A percentile compares a stretch with the other conserved stretches of the same genome.
Conservation (phyloP, 2,888 invertebrate genomes). For the Caenorhabditis panamensis region DNA sequence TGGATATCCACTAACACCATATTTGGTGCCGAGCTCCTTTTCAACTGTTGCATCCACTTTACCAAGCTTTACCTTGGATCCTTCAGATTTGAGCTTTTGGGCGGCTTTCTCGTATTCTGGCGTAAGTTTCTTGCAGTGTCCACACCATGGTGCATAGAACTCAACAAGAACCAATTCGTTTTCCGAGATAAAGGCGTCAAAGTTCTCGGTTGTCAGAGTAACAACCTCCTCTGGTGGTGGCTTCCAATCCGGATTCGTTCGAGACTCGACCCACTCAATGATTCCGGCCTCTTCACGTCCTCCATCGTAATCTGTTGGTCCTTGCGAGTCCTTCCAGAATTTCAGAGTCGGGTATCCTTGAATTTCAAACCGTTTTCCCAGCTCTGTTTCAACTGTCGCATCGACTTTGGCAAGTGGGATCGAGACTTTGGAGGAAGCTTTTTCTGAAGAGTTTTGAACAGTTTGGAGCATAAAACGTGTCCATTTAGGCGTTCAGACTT, state of each 20-base stretch:
- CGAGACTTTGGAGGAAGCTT: conserved; percentile 82
- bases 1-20: conserved; percentile 84
- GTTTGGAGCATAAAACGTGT: too few species aligned
- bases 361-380: conserved; percentile 83
- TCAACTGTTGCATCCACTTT: conserved; percentile 84
- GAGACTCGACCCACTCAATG: conserved; percentile 83
- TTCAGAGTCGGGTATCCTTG: conserved; percentile 84
- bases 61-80: conserved; percentile 81
- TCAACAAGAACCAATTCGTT: conserved; percentile 83
- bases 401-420: conserved; percentile 84
- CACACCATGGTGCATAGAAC: conserved; percentile 85
- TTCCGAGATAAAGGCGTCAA: conserved; percentile 82
- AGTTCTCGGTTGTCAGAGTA: conserved; percentile 83
- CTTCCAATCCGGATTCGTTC: conserved; percentile 84
- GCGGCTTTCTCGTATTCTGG: conserved; percentile 84
- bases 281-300: conserved; percentile 83
- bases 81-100: conserved; percentile 74
- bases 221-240: conserved; percentile 84
- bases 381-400: conserved; percentile 83
- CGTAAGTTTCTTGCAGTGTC: conserved; percentile 83
- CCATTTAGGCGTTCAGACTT: too few species aligned
- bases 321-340: conserved; percentile 83
- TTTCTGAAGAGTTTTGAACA: too few species aligned
- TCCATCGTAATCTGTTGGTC: conserved; percentile 83
- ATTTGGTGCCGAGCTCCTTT: conserved; percentile 83